Evolutionary conservation across 2,888 invertebrate species (phyloP), one percentile per base, ranked within the genome.

Genomic region (Pheosia tremula): DNA sequence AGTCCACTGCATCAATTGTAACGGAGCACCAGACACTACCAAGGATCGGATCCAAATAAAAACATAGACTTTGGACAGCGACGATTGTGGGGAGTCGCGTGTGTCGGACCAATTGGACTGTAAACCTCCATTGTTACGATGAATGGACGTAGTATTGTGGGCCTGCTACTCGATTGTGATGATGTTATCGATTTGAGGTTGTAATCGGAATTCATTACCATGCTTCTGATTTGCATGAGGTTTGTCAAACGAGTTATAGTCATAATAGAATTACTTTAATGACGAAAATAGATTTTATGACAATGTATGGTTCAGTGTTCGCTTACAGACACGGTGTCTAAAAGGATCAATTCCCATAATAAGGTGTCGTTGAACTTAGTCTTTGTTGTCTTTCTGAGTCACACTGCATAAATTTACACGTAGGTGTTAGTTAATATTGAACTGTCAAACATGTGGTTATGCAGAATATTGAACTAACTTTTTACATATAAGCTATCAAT

Each of bases 1-100:
- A 90, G 89, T 90, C 85, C 88, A 80, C 62, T 56, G 61, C 62
- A 72, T 72, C 86, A 85, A 88, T 89, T 87, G 83, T 78, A 63
- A 63, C 71, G 62, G 57, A 70, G 71, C 72, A 71, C 77, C 74
- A 75, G 78, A 75, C 82, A 82, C 66, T 62, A 63, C 74, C 56
- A 61, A 60, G 68, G 80, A 77, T 76, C 75, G 68, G 68, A 72
- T 66, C 73, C 69, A 71, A 77, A 80, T 70, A 67, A 80, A 68
- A 83, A 82, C 81, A 83, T 64, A 78, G 73, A 83, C 85, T 86
- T 84, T 77, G 77, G 63, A 77, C 71, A 58, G 50, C 61, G 69
- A 62, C 63, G 63, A 70, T 58, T 64, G 54, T 54, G 58, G 64
- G 43, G 41, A 62, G 55, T 52, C 60, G 57, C 47, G 59, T 57